These are phyloP conservation scores for Eilema griseolum DNA, from an alignment of 2,888 invertebrate genomes.

Conservation along the genomic window DNA sequence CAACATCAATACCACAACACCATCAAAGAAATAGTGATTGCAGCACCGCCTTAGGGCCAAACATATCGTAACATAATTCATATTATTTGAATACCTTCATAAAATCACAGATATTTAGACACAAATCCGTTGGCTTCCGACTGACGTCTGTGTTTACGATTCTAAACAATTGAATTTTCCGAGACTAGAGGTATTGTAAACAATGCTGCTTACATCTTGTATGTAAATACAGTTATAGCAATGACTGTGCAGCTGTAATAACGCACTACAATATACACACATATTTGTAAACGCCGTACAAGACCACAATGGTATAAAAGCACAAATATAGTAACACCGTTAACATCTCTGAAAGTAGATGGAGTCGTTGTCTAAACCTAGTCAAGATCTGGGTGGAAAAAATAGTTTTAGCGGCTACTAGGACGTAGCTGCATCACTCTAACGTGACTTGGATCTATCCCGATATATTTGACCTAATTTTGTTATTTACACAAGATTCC, in stretches of 20 bases:
- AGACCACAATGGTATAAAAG: not conserved
- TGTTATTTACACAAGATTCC: too few relatives aligned
- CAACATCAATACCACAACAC: not conserved
- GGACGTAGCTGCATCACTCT: not conserved
- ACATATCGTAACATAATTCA: not conserved
- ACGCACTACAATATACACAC: not conserved
- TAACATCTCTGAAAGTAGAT: not conserved
- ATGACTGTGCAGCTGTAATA: not conserved
- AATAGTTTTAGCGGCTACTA: not conserved
- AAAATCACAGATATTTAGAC: slow-evolving; percentile 2
- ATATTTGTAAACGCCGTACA: not conserved
- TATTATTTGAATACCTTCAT: not conserved
- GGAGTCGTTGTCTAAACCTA: not conserved
- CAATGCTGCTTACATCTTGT: slow-evolving; percentile 3
- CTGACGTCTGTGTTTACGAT: slow-evolving; percentile 7
- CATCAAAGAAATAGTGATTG: not conserved
- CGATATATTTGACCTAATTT: too few relatives aligned
- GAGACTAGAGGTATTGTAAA: slow-evolving; percentile 10
- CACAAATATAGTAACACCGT: not conserved
- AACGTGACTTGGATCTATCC: too few relatives aligned
- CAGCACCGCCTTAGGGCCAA: not conserved
- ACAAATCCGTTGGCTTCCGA: not conserved
- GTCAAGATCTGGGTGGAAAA: not conserved
- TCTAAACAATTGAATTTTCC: slow-evolving; percentile 11
- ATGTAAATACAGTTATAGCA: slow-evolving; percentile 6